Conservation (phyloP, 2,888 invertebrate species). For the Xestoiulus laeticollis region DNA sequence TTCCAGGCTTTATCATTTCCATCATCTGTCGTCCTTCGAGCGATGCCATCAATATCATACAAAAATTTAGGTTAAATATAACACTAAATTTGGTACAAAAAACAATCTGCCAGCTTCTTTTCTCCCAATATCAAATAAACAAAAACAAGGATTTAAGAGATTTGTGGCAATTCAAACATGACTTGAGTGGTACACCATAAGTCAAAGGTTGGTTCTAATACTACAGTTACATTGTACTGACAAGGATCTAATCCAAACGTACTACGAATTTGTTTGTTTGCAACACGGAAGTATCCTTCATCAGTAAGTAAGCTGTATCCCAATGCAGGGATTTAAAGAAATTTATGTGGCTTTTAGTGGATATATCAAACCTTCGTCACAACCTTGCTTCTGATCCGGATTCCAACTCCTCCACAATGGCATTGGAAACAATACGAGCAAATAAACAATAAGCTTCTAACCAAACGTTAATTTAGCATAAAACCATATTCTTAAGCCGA, state of each 20-base stretch:
- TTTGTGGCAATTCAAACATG: background rate
- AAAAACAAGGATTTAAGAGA: background rate
- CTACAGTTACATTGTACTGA: background rate
- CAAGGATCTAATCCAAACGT: background rate
- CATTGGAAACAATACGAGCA: background rate
- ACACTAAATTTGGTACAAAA: background rate
- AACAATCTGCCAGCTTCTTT: background rate
- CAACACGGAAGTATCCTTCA: background rate
- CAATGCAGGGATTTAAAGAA: background rate
- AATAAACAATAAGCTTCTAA: background rate
- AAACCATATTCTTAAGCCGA: background rate
- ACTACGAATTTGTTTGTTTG: background rate
- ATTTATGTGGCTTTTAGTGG: background rate
- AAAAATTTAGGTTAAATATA: background rate
- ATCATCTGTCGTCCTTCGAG: background rate
- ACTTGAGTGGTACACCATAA: too few species aligned
- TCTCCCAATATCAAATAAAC: background rate
- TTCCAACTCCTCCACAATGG: background rate
- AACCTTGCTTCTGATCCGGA: background rate
- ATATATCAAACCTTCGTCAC: background rate
- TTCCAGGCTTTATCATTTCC: background rate
- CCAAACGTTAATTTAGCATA: background rate
- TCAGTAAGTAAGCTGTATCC: conserved; percentile 15
- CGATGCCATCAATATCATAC: background rate
- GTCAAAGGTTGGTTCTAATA: too few species aligned